Base-by-base conservation (phyloP, 2,888 invertebrate genomes). In the Aleiodes alternator region DNA sequence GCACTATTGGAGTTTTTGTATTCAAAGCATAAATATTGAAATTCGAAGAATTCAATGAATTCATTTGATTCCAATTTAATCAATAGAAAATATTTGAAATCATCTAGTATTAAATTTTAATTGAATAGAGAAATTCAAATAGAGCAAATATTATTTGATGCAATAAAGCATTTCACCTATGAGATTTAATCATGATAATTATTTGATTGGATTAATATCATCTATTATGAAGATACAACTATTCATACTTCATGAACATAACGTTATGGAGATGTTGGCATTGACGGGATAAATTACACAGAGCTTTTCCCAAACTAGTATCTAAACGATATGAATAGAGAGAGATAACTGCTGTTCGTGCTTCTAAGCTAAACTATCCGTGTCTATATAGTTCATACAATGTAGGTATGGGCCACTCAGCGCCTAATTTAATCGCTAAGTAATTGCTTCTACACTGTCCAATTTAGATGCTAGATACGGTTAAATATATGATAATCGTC, bases 321-420 rank as follows among this genome's bases (percentile, higher is more conserved):
- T 34, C 61, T 43, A 61, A 61, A 61, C 61, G 61, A 61, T 61
- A 61, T 38, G 61, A 61, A 12, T 43, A 43, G 43, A 57, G 57
- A 12, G 12, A 38, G 16, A 31, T 12, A 43, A 61, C 61, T 43
- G 34, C 61, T 43, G 43, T 61, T 61, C 61, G 61, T 43, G 43
- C 57, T 57, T 57, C 57, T 57, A 7, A 43, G 61, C 61, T 61
- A 14, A 61, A 61, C 61, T 61, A 61, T 57, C 57, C 29, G 31
- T 29, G 31, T 57, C n/a, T 14, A 23, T 29, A 57, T 57, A 57
- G 43, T 43, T 57, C 31, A 57, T 31, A 57, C 57, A 57, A 7
- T 23, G 57, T 57, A 57, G 29, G 57, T 23, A 57, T 29, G 29
- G 43, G 43, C 53, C 38, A 61, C 38, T 61, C n/a, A 61, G 43